A percentile compares a stretch with the other conserved stretches of the same genome.
phyloP scores from a whole-genome alignment of 2,888 invertebrate species.

The Latrodectus hesperus region DNA sequence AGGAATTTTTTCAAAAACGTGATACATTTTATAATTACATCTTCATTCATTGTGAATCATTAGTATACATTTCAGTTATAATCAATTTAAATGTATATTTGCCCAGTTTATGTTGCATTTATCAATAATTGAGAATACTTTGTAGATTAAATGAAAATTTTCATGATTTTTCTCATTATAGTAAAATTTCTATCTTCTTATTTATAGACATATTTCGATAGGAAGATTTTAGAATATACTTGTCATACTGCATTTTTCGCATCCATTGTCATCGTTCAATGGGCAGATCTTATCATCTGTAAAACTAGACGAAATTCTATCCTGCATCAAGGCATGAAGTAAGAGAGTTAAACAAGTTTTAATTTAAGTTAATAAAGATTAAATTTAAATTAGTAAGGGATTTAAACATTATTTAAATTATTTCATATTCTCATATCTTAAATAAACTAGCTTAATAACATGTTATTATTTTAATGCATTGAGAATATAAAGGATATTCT shows the following conservation, averaged over 20 bases:
- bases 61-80: no score
- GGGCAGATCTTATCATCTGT: constrained; percentile 98
- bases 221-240: constrained; percentile 85
- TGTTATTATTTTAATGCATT: no score
- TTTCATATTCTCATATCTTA: no score
- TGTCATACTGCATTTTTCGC: constrained; percentile 99
- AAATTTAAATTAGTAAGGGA: no score
- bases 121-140: neutral
- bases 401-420: no score
- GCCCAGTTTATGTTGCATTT: neutral
- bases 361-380: no score
- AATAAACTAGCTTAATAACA: no score
- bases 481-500: no score
- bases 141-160: neutral
- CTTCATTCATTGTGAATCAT: no score
- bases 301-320: constrained; percentile 98
- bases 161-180: neutral
- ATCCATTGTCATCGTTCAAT: constrained; percentile 97
- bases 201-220: constrained; percentile 67
- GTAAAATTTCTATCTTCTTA: neutral
- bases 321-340: constrained; percentile 95
- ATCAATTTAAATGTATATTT: no score
- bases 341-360: constrained; percentile 8
- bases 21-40: no score
- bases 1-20: no score